phyloP scores from a whole-genome alignment of 2,113 vertebrate genomes.

The Ginglymostoma cirratum region DNA sequence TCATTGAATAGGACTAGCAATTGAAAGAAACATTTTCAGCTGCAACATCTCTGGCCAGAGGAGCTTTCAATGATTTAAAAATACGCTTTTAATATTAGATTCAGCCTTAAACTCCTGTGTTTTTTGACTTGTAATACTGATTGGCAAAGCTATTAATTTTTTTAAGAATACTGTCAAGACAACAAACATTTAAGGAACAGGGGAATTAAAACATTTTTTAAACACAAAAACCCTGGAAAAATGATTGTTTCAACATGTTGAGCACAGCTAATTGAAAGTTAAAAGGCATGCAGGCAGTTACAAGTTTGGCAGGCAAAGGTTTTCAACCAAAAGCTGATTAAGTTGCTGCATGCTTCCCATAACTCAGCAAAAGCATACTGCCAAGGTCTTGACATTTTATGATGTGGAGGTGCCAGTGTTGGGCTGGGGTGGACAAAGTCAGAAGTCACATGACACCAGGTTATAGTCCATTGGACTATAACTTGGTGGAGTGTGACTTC shows the following conservation, averaged over 20 bases:
- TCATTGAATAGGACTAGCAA: constrained; percentile 13
- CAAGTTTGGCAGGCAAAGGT: background rate
- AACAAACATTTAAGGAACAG: background rate
- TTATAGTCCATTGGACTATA: too few relatives aligned
- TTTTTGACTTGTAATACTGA: background rate
- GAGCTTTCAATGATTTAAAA: constrained; percentile 29
- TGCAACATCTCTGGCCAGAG: background rate
- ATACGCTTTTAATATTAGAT: background rate
- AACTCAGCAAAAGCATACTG: background rate
- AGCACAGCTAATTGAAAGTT: background rate
- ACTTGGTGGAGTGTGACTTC: too few relatives aligned
- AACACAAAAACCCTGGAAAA: background rate
- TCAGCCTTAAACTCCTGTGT: background rate
- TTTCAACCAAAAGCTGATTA: background rate
- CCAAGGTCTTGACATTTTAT: background rate
- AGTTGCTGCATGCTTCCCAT: background rate
- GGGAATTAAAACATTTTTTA: background rate
- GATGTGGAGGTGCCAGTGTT: too few relatives aligned
- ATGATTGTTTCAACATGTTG: constrained; percentile 18
- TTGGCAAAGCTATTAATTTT: background rate
- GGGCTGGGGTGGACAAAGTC: too few relatives aligned
- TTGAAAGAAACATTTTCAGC: background rate
- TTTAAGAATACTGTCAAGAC: background rate
- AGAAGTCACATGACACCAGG: too few relatives aligned
- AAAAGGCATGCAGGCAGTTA: background rate